Conservation (phyloP, 2,888 invertebrate genomes). For the Polyploca ridens region DNA sequence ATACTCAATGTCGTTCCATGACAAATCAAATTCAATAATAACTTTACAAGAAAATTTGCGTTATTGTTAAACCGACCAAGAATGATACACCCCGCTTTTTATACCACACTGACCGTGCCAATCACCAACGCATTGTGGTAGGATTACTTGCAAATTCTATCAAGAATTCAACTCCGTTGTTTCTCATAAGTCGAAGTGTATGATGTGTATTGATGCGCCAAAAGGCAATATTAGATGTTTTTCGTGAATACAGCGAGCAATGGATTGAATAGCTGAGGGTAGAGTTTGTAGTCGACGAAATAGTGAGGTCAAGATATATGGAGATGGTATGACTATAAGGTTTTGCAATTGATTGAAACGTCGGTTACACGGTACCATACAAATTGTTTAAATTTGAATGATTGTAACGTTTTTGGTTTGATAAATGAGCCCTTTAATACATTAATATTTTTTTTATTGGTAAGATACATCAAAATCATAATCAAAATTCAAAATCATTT, state of each 20-base stretch:
- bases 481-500: too few species aligned
- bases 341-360: slow-evolving; percentile 65
- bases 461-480: too few species aligned
- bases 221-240: slow-evolving; percentile 23
- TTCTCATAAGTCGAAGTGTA: slow-evolving; percentile 35
- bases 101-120: slow-evolving; percentile 50
- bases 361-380: slow-evolving; percentile 51
- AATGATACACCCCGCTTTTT: slow-evolving; percentile 36
- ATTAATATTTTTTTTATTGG: too few species aligned
- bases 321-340: slow-evolving; percentile 63
- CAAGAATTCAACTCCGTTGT: slow-evolving; percentile 33
- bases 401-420: not conserved
- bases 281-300: slow-evolving; percentile 25
- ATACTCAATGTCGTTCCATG: slow-evolving; percentile 30
- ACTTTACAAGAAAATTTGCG: slow-evolving; percentile 54
- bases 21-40: slow-evolving; percentile 45
- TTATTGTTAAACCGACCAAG: slow-evolving; percentile 51
- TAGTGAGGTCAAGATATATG: slow-evolving; percentile 68
- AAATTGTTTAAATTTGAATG: slow-evolving; percentile 19
- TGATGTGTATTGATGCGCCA: slow-evolving; percentile 15
- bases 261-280: slow-evolving; percentile 15
- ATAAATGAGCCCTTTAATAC: too few species aligned
- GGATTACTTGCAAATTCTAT: slow-evolving; percentile 77
- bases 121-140: slow-evolving; percentile 67
- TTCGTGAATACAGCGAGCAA: slow-evolving; percentile 19